A percentile compares a stretch with the other conserved stretches of the same genome.
phyloP scores from a whole-genome alignment of 2,888 invertebrate species.

The Standfussiana lucernea region DNA sequence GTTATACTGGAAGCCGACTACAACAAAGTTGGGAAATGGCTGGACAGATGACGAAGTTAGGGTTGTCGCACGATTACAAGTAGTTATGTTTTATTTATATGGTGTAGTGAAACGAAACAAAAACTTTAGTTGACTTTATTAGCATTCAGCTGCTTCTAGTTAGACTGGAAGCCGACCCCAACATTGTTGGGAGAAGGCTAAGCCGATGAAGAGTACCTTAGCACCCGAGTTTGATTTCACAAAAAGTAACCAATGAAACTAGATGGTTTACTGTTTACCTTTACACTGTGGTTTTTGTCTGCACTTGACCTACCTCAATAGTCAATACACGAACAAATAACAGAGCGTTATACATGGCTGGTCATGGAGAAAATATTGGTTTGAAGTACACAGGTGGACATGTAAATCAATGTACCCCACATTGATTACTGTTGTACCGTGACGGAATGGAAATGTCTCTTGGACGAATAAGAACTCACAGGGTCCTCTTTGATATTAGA shows the following conservation, averaged over 20 bases:
- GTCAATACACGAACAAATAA: slow-evolving; percentile 25
- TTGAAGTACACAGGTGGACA: slow-evolving; percentile 43
- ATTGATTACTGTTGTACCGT: background rate
- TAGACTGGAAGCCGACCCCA: background rate
- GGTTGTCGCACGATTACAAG: too few species aligned
- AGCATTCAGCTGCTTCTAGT: too few species aligned
- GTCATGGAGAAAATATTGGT: slow-evolving; percentile 72
- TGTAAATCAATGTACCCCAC: slow-evolving; percentile 10
- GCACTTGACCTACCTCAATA: slow-evolving; percentile 50
- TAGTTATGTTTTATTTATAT: too few species aligned
- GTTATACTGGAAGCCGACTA: background rate
- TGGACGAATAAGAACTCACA: too few species aligned
- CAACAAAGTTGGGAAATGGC: background rate
- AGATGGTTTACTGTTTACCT: background rate
- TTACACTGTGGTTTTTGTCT: background rate
- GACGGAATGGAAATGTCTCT: background rate
- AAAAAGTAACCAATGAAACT: too few species aligned
- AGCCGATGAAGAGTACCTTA: background rate
- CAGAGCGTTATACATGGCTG: slow-evolving; percentile 73
- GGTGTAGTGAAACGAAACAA: too few species aligned
- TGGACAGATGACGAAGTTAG: background rate
- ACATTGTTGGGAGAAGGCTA: background rate
- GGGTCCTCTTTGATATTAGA: too few species aligned
- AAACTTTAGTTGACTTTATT: too few species aligned
- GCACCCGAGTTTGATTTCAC: too few species aligned